Conservation (phyloP, 2,113 vertebrate genomes). For the Pithys albifrons region DNA sequence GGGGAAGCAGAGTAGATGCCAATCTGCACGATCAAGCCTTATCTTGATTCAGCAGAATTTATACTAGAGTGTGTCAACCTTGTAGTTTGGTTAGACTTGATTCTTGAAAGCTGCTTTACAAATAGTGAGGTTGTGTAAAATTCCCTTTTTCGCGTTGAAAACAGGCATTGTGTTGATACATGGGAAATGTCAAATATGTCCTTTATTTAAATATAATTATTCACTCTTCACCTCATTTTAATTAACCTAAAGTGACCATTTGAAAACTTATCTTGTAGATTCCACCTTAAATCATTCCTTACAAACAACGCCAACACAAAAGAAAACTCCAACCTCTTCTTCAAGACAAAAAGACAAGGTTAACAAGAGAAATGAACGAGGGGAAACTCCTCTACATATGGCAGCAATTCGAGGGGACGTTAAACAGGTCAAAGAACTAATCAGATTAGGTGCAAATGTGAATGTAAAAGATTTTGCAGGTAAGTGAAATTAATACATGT, state of each 20-base stretch:
- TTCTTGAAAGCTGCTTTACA: background rate
- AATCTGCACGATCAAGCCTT: background rate
- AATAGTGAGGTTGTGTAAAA: background rate
- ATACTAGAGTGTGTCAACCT: background rate
- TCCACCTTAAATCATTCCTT: constrained; percentile 91
- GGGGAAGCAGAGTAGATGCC: background rate
- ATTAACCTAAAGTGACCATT: background rate
- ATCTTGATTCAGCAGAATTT: background rate
- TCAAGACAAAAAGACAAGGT: constrained; percentile 98
- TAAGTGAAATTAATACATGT: constrained; percentile 51
- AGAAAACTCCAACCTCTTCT: constrained; percentile 90
- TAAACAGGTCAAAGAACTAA: constrained; percentile 96
- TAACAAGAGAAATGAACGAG: constrained; percentile 97
- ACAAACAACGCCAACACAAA: constrained; percentile 88
- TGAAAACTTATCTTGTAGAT: constrained; percentile 77
- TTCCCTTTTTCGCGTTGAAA: background rate
- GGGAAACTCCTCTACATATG: constrained; percentile 97
- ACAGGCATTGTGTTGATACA: background rate
- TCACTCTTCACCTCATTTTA: background rate
- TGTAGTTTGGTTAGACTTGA: background rate
- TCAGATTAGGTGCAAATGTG: constrained; percentile 94
- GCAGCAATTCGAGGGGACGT: constrained; percentile 96
- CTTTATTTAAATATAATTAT: background rate
- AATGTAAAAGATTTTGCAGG: constrained; percentile 99
- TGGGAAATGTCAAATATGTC: background rate